Conservation (phyloP, 2,888 invertebrate species). For the Drosophila cognata region DNA sequence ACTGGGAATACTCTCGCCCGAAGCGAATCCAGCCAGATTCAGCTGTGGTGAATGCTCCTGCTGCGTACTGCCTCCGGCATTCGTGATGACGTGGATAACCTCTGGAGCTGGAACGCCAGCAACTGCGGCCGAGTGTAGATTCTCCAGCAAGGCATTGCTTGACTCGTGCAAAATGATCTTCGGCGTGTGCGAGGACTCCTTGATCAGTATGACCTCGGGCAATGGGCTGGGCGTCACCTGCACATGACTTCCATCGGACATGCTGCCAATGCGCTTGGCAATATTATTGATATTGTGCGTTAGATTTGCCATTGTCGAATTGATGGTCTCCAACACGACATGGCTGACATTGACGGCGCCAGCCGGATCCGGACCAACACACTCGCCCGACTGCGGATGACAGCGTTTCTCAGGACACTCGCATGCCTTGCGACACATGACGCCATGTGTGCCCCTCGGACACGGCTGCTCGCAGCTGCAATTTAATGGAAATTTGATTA, state of each 20-base stretch:
- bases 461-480: constrained; percentile 83
- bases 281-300: constrained; percentile 83
- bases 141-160: constrained; percentile 70
- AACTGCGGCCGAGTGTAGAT: constrained; percentile 64
- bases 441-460: constrained; percentile 82
- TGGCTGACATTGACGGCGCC: constrained; percentile 77
- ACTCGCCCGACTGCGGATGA: constrained; percentile 77
- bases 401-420: constrained; percentile 78
- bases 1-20: constrained; percentile 47
- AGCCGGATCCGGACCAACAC: constrained; percentile 50
- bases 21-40: constrained; percentile 67
- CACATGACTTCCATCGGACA: constrained; percentile 42
- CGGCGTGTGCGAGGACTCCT: constrained; percentile 77
- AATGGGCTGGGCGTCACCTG: constrained; percentile 65
- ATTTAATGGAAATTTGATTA: not conserved
- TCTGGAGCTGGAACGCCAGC: constrained; percentile 75
- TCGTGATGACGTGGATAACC: constrained; percentile 84
- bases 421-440: constrained; percentile 83
- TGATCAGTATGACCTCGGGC: constrained; percentile 83
- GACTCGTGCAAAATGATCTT: constrained; percentile 83
- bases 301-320: constrained; percentile 83
- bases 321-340: constrained; percentile 82
- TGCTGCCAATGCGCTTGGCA: constrained; percentile 79
- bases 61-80: constrained; percentile 45
- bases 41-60: constrained; percentile 59